Base-by-base conservation (phyloP, 2,888 invertebrate genomes). In the Sisyra terminalis region DNA sequence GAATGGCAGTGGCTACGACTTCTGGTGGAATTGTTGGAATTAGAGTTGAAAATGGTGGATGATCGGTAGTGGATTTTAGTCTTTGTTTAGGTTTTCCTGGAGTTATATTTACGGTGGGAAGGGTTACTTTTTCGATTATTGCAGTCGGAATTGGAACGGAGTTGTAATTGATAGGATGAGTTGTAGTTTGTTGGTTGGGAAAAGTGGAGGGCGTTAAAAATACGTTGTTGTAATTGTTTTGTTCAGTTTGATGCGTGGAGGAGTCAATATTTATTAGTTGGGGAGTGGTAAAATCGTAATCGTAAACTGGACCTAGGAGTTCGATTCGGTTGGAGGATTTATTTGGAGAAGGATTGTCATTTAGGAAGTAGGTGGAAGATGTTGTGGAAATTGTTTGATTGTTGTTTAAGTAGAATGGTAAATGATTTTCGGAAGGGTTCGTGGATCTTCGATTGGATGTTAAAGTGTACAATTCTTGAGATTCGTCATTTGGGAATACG, bases 141-240 rank as follows among this genome's bases (percentile, higher is more conserved):
- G 35, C 34, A 5, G 32, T 43, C 16, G 40, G 35, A 13, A 34
- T 29, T 38, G 15, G 29, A n/a, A 13, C 36, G 16, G 39, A 39
- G n/a, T 24, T 32, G 8, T 41, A 42, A 18, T 31, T 39, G 14
- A 29, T 31, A 29, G 39, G 29, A n/a, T 34, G 16, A 24, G 39
- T 31, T 35, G 37, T 42, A 10, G 42, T 31, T 34, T 11, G 34
- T 40, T 36, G 39, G 13, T 42, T 40, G 15, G 29, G 38, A 40
- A 36, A 43, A 17, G 30, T 40, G 7, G 29, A 13, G 8, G 43
- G 36, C 32, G 39, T 31, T 45, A 44, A 31, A 39, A 43, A 24
- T 24, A 24, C 24, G 24, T 24, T 24, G 7, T 24, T 24, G 7
- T 24, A 24, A 24, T 24, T 24, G 24, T 24, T 24, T 7, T 24